Evolutionary conservation across 2,888 invertebrate genomes (phyloP), one percentile per base, ranked within the genome.

Genomic region (Arctia plantaginis): DNA sequence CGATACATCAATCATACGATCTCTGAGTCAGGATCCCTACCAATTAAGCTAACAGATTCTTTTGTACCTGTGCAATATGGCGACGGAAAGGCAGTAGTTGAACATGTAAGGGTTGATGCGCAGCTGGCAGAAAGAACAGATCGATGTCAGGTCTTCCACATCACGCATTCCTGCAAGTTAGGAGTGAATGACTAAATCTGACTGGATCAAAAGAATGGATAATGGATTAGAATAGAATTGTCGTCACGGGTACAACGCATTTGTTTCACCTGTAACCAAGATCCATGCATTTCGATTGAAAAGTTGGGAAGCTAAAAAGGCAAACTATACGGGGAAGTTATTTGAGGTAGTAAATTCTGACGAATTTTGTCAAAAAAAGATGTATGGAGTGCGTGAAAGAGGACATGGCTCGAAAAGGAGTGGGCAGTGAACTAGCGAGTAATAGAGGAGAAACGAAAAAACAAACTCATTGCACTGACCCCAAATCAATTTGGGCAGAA

Each of bases 51-150:
- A n/a, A 2, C 10, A 12, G 2, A 55, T 55, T 55, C 18, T 62
- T 30, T 30, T 23, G 20, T 66, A 95, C 95, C 98, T 96, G 92
- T 97, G 97, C 70, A 97, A 90, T n/a, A 98, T 93, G 8, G 97
- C 97, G 64, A 98, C 97, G 1, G 97, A 97, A 15, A 98, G 95
- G 44, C 97, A 97, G 91, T 98, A 98, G 92, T 97, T 97, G 93
- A 97, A 98, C 93, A 98, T 92, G 89, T 97, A 97, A 0, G 98
- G 97, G 91, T 98, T 98, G 84, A 98, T 94, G 65, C 97, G 96
- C 81, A 97, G 97, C 78, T 97, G 97, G 82, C 97, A 97, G 90
- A 96, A 97, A 15, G 97, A 96, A 51, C 97, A 96, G 51, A 97
- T 92, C 0, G 97, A 97, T 85, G 97, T 93, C 73, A 98, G 96